Conservation (phyloP, 1,140 invertebrate species). For the Diorhabda sublineata region DNA sequence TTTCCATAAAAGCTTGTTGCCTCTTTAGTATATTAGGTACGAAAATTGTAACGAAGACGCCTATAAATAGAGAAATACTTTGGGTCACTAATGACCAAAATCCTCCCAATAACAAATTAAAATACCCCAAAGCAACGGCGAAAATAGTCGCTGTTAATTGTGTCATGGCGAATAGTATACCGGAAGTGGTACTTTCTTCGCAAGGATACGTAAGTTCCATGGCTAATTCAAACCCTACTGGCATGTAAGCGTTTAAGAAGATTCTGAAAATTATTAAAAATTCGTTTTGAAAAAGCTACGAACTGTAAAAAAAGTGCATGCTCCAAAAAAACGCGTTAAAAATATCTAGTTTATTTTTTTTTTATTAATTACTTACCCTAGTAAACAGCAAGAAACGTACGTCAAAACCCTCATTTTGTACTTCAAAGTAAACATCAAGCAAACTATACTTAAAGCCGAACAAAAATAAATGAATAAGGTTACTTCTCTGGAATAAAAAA, state of each 20-base stretch:
- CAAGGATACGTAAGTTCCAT: constrained; percentile 32
- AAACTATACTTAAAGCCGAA: constrained; percentile 18
- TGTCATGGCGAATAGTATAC: constrained; percentile 21
- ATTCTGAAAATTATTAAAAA: constrained; percentile 20
- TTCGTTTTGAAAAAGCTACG: too few species aligned
- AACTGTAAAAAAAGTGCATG: too few species aligned
- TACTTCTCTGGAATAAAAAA: constrained; percentile 25
- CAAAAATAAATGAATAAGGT: constrained; percentile 21
- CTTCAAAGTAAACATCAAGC: constrained; percentile 25
- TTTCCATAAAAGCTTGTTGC: constrained; percentile 20
- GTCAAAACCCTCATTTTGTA: constrained; percentile 17
- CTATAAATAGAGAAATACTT: constrained; percentile 15
- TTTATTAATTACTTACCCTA: constrained; percentile 23
- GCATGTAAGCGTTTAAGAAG: constrained; percentile 25
- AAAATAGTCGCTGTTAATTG: constrained; percentile 28
- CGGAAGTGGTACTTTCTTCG: constrained; percentile 28
- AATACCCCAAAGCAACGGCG: constrained; percentile 20
- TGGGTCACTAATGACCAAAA: constrained; percentile 23
- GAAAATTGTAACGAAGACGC: constrained; percentile 22
- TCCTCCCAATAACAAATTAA: constrained; percentile 21
- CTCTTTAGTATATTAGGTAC: constrained; percentile 24
- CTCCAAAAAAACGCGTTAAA: neutral
- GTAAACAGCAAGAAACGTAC: constrained; percentile 20
- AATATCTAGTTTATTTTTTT: neutral
- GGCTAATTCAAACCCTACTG: constrained; percentile 30